Base-by-base conservation (phyloP, 2,797 vertebrate species). In the Avahi laniger region DNA sequence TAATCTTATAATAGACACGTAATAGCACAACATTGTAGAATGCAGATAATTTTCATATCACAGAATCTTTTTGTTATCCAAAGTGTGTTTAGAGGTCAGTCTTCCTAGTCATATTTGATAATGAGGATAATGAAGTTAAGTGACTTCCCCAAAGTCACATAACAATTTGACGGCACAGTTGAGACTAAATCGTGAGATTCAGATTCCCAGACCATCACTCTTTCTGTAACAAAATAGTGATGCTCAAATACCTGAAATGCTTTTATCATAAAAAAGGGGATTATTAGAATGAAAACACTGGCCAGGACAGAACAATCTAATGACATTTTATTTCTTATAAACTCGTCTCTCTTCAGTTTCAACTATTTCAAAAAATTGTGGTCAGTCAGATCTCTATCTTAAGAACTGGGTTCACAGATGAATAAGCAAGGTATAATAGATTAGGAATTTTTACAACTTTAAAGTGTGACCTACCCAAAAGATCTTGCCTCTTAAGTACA, bases 291-390 rank as follows among this genome's bases (percentile, higher is more conserved):
- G 22, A 79, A 81, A 81, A 54, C 48, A 67, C 15, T 41, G 57
- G 38, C 35, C 50, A 65, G 14, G 43, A 73, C 43, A 69, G 38
- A 88, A 48, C 46, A 75, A 41, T 81, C 41, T 57, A 93, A 33
- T 38, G 10, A 13, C 12, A 69, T 59, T 92, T 89, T 75, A 38
- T 70, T 85, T 82, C 83, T 50, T 41, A 82, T 54, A 86, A 76
- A 70, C 82, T 46, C 54, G 4, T 50, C 20, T 85, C 75, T 87
- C 63, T 63, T 92, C 50, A 69, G 28, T 88, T 80, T 86, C n/a
- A 96, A 72, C 50, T 91, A 57, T 84, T 24, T 90, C 81, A 52
- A 95, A 95, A 95, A 94, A 79, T 18, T 78, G 41, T 91, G 14
- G 11, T 57, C 14, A 54, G n/a, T 28, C 76, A 57, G 33, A 61